Percentiles rank a stretch among this genome's conserved stretches.
phyloP scores from a whole-genome alignment of 1,140 invertebrate genomes.

The Drosophila guanche region DNA sequence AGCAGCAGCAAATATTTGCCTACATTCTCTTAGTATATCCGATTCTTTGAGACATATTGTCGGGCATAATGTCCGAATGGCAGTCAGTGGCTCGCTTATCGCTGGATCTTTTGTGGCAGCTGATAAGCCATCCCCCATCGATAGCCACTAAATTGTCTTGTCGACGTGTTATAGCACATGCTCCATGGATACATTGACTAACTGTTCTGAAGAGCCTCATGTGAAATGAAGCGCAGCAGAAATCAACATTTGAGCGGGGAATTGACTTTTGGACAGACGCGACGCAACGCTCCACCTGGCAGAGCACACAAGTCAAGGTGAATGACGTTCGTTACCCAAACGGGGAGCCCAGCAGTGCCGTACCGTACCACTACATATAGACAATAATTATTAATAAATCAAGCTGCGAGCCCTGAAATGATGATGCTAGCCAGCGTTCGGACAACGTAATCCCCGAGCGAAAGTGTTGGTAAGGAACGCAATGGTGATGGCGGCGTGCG shows the following conservation, averaged over 20 bases:
- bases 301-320: constrained; percentile 65
- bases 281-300: constrained; percentile 44
- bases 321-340: constrained; percentile 64
- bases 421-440: constrained; percentile 17
- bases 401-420: constrained; percentile 50
- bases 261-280: constrained; percentile 53
- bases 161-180: constrained; percentile 52
- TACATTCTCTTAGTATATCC: constrained; percentile 1
- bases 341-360: constrained; percentile 3
- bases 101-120: constrained; percentile 15
- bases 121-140: constrained; percentile 48
- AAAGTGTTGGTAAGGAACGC: constrained; percentile 1
- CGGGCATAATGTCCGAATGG: neutral
- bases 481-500: constrained; percentile 8
- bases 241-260: constrained; percentile 22
- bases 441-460: constrained; percentile 8
- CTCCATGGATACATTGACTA: neutral
- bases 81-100: constrained; percentile 13
- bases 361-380: constrained; percentile 8
- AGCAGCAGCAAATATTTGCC: constrained; percentile 10
- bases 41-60: neutral
- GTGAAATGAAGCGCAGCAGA: constrained; percentile 49
- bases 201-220: constrained; percentile 4
- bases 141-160: constrained; percentile 23
- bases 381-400: constrained; percentile 75